A percentile compares a stretch with the other conserved stretches of the same genome.
Evolutionary conservation across 2,113 vertebrate species (phyloP).

Genomic region (Dasyornis broadbenti): DNA sequence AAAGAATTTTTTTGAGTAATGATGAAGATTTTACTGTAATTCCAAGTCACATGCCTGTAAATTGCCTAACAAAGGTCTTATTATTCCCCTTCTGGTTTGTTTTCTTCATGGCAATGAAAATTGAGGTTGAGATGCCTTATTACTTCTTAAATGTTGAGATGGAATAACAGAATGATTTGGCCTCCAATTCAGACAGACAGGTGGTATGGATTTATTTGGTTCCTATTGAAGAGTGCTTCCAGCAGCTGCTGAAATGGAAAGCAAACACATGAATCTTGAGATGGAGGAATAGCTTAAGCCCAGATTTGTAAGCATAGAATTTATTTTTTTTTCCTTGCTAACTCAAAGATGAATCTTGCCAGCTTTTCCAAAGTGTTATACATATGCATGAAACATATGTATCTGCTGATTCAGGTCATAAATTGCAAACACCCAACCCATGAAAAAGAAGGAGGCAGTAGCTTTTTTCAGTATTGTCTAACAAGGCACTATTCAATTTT

Average conservation of each 20-base stretch:
- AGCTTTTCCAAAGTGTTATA: not conserved
- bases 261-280: constrained; percentile 4
- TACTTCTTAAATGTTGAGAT: not conserved
- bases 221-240: not conserved
- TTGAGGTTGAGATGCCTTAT: not conserved
- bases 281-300: not conserved
- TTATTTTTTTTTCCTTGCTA: constrained; percentile 3
- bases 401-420: not conserved
- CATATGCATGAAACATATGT: not conserved
- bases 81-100: not conserved
- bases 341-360: not conserved
- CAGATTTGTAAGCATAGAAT: not conserved
- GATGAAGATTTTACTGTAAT: constrained; percentile 9
- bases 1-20: not conserved
- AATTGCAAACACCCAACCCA: not conserved
- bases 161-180: not conserved
- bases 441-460: not conserved
- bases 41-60: not conserved
- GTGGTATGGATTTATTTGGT: constrained; percentile 28
- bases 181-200: not conserved
- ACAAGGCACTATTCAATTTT: not conserved
- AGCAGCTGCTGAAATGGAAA: constrained; percentile 49
- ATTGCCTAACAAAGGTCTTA: constrained; percentile 19
- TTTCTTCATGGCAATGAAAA: not conserved
- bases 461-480: not conserved